These are phyloP conservation scores for Drosophila lacicola DNA, from an alignment of 2,888 invertebrate genomes.

Conservation along the genomic window DNA sequence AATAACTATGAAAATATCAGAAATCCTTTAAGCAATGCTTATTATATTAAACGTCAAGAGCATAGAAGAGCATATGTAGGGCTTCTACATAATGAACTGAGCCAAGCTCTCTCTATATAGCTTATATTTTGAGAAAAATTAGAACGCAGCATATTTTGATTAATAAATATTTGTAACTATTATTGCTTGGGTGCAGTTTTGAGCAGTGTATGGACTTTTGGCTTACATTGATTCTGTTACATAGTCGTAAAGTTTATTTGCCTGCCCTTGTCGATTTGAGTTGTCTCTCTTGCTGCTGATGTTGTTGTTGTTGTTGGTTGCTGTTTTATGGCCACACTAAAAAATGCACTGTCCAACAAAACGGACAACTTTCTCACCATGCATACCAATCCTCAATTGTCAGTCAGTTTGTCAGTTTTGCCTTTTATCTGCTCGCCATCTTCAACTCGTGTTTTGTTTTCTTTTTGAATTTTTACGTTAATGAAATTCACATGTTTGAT, in stretches of 20 bases:
- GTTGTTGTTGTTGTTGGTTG: constrained; percentile 39
- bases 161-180: background rate
- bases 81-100: background rate
- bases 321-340: constrained; percentile 71
- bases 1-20: too few species aligned
- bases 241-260: constrained; percentile 79
- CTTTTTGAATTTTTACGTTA: constrained; percentile 57
- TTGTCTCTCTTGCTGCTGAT: constrained; percentile 24
- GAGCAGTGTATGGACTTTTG: constrained; percentile 47
- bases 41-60: too few species aligned
- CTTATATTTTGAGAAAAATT: background rate
- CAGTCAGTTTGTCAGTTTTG: constrained; percentile 35
- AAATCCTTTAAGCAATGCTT: too few species aligned
- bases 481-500: constrained; percentile 76
- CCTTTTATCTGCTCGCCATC: constrained; percentile 66
- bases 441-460: constrained; percentile 7
- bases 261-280: constrained; percentile 64
- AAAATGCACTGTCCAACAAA: constrained; percentile 76
- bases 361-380: constrained; percentile 72
- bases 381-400: constrained; percentile 26
- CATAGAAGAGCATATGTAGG: too few species aligned
- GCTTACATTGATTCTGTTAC: constrained; percentile 79
- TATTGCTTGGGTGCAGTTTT: constrained; percentile 14
- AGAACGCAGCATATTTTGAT: background rate
- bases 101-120: background rate